phyloP scores from a whole-genome alignment of 2,888 invertebrate species.

The Lochmaea capreae region DNA sequence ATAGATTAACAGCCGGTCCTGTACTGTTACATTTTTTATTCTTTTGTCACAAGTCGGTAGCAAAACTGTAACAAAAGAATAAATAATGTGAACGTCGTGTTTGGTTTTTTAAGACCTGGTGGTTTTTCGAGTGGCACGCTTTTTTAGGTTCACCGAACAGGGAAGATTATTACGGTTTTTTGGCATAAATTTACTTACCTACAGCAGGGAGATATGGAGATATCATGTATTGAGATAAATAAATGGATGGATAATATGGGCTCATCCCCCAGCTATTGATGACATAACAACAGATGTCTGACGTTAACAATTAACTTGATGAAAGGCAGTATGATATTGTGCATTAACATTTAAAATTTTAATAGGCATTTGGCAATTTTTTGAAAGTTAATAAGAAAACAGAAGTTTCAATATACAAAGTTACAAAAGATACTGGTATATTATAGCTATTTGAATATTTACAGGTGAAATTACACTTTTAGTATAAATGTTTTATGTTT shows the following conservation, averaged over 20 bases:
- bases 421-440: not conserved
- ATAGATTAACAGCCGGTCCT: conserved; percentile 10
- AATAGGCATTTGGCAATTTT: not conserved
- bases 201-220: conserved; percentile 29
- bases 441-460: too few species aligned
- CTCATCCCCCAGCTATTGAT: conserved; percentile 30
- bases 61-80: conserved; percentile 43
- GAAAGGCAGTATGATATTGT: conserved; percentile 10
- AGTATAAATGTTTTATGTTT: too few species aligned
- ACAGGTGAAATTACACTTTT: too few species aligned
- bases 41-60: conserved; percentile 44
- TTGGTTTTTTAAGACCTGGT: conserved; percentile 51
- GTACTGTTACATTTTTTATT: conserved; percentile 28
- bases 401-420: not conserved
- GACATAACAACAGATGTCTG: conserved; percentile 29
- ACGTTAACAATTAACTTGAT: conserved; percentile 12
- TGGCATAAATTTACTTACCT: conserved; percentile 38
- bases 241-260: conserved; percentile 30
- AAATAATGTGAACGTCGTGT: conserved; percentile 46
- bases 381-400: not conserved
- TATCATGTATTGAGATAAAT: conserved; percentile 40
- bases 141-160: conserved; percentile 33
- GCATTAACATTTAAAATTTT: not conserved
- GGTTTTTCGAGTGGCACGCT: conserved; percentile 52
- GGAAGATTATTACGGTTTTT: conserved; percentile 41